Evolutionary conservation across 2,797 vertebrate species (phyloP), one percentile per base, ranked within the genome.

Genomic region (Hozukius guyotensis): DNA sequence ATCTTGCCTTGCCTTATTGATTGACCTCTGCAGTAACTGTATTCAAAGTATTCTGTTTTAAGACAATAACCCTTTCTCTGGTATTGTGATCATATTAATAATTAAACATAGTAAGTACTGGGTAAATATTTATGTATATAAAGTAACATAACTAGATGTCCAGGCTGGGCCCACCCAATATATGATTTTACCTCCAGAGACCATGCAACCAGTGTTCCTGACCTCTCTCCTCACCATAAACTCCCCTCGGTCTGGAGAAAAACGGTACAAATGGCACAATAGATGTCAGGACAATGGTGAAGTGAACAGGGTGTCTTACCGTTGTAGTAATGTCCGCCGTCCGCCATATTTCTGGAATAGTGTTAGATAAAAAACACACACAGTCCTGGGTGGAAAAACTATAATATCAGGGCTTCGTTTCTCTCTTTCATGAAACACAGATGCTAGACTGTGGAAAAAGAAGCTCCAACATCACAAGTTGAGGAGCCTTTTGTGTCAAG

Each of bases 311-410:
- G 14, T 29, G 52, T 49, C 94, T 94, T 89, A 95, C 96, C 95
- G 66, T 92, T 95, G 91, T 95, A 94, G 84, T 94, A 95, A 71
- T 94, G 90, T 10, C 93, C 92, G 87, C 94, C 86, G 18, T 96
- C 95, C 92, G 95, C 94, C 95, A 95, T 96, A n/a, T 94, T 93
- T 86, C 72, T 69, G 63, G 10, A 76, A 55, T 27, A 71, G 72
- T 52, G 78, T 85, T 46, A 27, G 36, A 55, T 72, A 46, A 46
- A 59, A 77, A 61, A 75, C 46, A 61, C 71, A 10, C 32, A 78
- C 69, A 77, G 46, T 13, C 12, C 65, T 25, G 14, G 4, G 2
- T 42, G 4, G 20, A 20, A 65, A 38, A 72, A 63, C 14, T 72
- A 8, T 27, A 20, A 8, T 6, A 2, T 10, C 8, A 42, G 38